A percentile compares a stretch with the other conserved stretches of the same genome.
Evolutionary conservation across 2,113 vertebrate genomes (phyloP).

Genomic region (Anseranas semipalmata): DNA sequence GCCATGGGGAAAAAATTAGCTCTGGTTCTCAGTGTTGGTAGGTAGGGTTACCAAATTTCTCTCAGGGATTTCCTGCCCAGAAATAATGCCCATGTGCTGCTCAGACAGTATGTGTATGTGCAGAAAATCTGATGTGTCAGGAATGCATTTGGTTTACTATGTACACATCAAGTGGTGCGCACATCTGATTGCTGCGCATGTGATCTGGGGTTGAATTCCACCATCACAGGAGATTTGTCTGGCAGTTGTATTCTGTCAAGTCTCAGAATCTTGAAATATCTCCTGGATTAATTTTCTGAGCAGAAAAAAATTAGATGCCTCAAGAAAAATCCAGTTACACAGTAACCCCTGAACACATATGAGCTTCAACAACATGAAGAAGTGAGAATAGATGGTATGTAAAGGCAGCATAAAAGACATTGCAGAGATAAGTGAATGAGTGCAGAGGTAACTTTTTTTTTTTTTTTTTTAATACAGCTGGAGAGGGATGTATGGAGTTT

Average conservation of each 20-base stretch:
- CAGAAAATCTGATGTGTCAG: not conserved
- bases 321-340: not conserved
- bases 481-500: not conserved
- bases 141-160: not conserved
- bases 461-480: not conserved
- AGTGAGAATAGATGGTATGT: fast-evolving
- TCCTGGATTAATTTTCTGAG: not conserved
- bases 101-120: not conserved
- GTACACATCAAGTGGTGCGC: fast-evolving
- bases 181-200: not conserved
- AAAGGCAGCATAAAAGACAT: not conserved
- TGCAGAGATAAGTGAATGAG: not conserved
- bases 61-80: not conserved
- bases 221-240: not conserved
- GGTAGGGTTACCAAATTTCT: not conserved
- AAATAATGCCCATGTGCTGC: not conserved
- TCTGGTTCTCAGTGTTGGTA: not conserved
- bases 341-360: not conserved
- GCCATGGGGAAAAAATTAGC: not conserved
- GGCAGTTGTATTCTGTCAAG: not conserved
- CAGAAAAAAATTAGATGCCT: not conserved
- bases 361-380: not conserved
- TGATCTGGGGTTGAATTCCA: not conserved
- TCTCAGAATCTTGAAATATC: not conserved
- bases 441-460: not conserved